These are phyloP conservation scores for Amphilophus citrinellus DNA, from an alignment of 2,113 vertebrate species.

Conservation along the genomic window DNA sequence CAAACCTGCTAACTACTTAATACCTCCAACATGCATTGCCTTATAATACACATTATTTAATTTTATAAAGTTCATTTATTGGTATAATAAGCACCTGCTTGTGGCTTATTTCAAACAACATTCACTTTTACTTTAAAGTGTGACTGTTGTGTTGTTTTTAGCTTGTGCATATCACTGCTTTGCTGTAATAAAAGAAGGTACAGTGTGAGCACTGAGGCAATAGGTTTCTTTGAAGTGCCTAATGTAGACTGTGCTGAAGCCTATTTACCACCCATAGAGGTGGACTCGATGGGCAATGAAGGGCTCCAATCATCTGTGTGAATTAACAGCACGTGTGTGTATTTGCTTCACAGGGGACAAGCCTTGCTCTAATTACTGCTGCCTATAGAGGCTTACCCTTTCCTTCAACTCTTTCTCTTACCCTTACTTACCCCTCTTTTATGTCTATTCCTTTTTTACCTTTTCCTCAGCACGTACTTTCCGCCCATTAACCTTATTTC, in stretches of 20 bases:
- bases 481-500: slow-evolving; percentile 29
- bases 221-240: slow-evolving; percentile 45
- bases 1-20: slow-evolving; percentile 64
- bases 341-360: slow-evolving; percentile 55
- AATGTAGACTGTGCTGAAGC: slow-evolving; percentile 36
- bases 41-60: slow-evolving; percentile 56
- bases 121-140: neutral
- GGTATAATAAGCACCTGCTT: slow-evolving; percentile 24
- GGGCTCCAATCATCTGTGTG: slow-evolving; percentile 45
- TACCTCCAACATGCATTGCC: slow-evolving; percentile 51
- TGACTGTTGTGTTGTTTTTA: neutral
- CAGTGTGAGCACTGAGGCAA: neutral
- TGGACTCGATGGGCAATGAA: slow-evolving; percentile 40
- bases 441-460: slow-evolving; percentile 18
- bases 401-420: slow-evolving; percentile 49
- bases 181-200: neutral
- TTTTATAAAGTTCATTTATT: slow-evolving; percentile 53
- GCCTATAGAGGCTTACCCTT: slow-evolving; percentile 62
- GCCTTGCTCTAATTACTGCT: slow-evolving; percentile 67
- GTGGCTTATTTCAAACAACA: slow-evolving; percentile 45
- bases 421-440: slow-evolving; percentile 40
- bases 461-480: slow-evolving; percentile 11
- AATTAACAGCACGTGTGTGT: slow-evolving; percentile 50
- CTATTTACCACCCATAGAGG: slow-evolving; percentile 41
- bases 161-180: neutral